Evolutionary conservation across 2,113 vertebrate genomes (phyloP).

Genomic region (Maccullochella peelii): DNA sequence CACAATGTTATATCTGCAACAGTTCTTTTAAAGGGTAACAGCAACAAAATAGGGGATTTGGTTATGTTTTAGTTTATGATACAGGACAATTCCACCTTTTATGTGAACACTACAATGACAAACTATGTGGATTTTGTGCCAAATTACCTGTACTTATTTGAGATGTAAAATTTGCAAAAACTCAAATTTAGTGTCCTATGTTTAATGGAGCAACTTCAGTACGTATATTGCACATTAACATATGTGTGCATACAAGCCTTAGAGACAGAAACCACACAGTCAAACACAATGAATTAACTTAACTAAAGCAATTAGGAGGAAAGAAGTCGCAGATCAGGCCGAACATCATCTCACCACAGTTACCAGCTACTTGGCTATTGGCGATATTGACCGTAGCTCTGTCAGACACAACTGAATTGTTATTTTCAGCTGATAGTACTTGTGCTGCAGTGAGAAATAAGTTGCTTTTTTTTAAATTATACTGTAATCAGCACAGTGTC

Average conservation of each 20-base stretch:
- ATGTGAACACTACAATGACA: background rate
- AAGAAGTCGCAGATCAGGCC: conserved; percentile 38
- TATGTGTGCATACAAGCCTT: conserved; percentile 6
- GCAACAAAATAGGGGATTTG: background rate
- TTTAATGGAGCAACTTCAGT: background rate
- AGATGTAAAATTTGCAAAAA: background rate
- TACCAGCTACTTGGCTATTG: conserved; percentile 68
- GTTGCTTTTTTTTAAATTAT: conserved; percentile 50
- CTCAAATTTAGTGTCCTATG: background rate
- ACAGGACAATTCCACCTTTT: background rate
- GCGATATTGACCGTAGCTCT: conserved; percentile 68
- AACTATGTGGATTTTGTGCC: background rate
- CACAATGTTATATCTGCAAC: background rate
- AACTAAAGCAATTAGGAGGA: conserved; percentile 61
- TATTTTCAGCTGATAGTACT: conserved; percentile 45
- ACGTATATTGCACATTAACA: background rate
- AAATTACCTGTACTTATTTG: background rate
- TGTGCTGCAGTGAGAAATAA: conserved; percentile 48
- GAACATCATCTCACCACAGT: conserved; percentile 45
- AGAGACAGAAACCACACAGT: conserved; percentile 18
- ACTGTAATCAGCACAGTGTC: conserved; percentile 45
- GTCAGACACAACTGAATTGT: conserved; percentile 56
- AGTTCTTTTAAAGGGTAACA: conserved; percentile 11
- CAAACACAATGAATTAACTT: conserved; percentile 53
- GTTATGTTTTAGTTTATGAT: conserved; percentile 1